A percentile compares a stretch with the other conserved stretches of the same genome.
phyloP scores from a whole-genome alignment of 2,888 invertebrate species.

The Aphidoletes aphidimyza region DNA sequence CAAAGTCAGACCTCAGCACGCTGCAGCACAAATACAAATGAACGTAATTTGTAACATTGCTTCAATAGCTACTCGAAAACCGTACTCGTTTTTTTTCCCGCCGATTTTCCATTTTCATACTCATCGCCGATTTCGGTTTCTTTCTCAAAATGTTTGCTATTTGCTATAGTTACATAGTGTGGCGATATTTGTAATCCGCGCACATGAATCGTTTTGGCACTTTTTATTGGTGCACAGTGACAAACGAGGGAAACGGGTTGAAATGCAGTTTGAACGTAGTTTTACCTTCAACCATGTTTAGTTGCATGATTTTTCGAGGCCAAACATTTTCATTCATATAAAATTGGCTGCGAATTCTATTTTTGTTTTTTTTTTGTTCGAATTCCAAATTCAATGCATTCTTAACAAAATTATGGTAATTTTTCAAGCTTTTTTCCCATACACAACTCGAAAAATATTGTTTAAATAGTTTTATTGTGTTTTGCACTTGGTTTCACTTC shows the following conservation, averaged over 20 bases:
- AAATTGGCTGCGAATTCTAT: not conserved
- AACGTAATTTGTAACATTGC: constrained; percentile 4
- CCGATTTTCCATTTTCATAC: not conserved
- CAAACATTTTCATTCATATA: too few relatives aligned
- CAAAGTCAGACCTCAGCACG: constrained; percentile 1
- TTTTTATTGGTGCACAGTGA: not conserved
- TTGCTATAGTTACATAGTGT: not conserved
- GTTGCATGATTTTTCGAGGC: too few relatives aligned
- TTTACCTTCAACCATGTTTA: not conserved
- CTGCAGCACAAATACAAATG: constrained; percentile 39
- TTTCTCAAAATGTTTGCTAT: not conserved
- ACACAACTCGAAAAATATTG: constrained; percentile 8
- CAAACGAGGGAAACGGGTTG: not conserved
- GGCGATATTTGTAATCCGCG: not conserved
- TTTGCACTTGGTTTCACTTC: too few relatives aligned
- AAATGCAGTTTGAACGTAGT: constrained; percentile 1
- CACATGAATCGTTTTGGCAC: not conserved
- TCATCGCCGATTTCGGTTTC: not conserved
- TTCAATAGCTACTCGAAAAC: too few relatives aligned
- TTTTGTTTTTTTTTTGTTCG: not conserved
- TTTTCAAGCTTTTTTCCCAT: not conserved
- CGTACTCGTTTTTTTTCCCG: not conserved
- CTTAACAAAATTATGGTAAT: not conserved
- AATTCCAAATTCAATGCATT: too few relatives aligned
- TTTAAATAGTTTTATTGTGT: constrained; percentile 33